Evolutionary conservation across 1,140 invertebrate species (phyloP).

Genomic region (Brachionus manjavacas): DNA sequence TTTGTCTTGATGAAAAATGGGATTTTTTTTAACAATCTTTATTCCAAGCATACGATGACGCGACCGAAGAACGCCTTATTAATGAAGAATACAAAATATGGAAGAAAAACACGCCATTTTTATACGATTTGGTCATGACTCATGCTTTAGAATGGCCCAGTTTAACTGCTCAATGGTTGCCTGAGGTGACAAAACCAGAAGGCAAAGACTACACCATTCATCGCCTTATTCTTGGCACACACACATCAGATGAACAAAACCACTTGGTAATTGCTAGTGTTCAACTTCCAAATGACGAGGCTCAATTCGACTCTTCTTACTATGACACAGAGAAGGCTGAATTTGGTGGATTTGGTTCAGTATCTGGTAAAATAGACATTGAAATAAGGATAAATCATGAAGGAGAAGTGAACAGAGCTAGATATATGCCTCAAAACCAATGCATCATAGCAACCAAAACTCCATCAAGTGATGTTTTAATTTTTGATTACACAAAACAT

Average conservation of each 20-base stretch:
- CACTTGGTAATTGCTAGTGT: slow-evolving; percentile 97
- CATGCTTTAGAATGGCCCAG: slow-evolving; percentile 64
- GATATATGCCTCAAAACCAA: slow-evolving; percentile 99
- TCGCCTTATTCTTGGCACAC: slow-evolving; percentile 93
- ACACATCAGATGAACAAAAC: slow-evolving; percentile 99
- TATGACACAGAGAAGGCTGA: slow-evolving; percentile 98
- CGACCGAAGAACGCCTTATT: slow-evolving; percentile 85
- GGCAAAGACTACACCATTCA: slow-evolving; percentile 98
- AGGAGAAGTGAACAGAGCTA: slow-evolving; percentile 95
- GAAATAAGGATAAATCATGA: slow-evolving; percentile 99
- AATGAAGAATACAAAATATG: slow-evolving; percentile 95
- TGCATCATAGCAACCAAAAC: slow-evolving; percentile 99
- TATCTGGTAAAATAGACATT: slow-evolving; percentile 98
- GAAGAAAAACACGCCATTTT: slow-evolving; percentile 60
- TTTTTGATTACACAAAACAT: slow-evolving; percentile 99
- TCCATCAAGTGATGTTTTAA: slow-evolving; percentile 94
- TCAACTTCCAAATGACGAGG: slow-evolving; percentile 84
- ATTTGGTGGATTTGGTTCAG: slow-evolving; percentile 98
- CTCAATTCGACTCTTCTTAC: slow-evolving; percentile 78
- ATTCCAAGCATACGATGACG: not conserved
- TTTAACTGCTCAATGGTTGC: slow-evolving; percentile 96
- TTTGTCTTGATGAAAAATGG: not conserved
- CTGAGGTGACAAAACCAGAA: slow-evolving; percentile 91
- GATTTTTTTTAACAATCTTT: not conserved
- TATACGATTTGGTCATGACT: slow-evolving; percentile 59